Evolutionary conservation across 1,140 invertebrate genomes (phyloP), one percentile per base, ranked within the genome.

Genomic region (Pollicipes pollicipes): DNA sequence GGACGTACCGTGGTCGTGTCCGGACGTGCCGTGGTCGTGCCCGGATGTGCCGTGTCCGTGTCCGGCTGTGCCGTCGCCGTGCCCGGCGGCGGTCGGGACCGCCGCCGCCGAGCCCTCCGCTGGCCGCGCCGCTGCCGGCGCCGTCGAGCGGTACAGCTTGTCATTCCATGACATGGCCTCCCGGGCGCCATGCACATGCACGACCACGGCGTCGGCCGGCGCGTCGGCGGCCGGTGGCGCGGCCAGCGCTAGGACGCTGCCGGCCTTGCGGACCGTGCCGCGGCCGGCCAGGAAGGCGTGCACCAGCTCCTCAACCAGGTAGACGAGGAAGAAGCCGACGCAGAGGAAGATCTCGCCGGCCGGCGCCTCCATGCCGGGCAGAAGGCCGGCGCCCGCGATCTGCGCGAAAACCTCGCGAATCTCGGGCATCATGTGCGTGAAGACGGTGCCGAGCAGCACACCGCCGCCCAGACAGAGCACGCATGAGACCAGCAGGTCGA

Each of bases 391-490:
- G 27, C 27, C 10, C n/a, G 10, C 28, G 28, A 28, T 29, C 28
- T 58, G n/a, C 24, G 3, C 21, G n/a, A 71, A 71, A 8, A 30
- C 75, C 67, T 75, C 79, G 71, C 78, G 77, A 21, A 88, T 85
- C 80, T 93, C 91, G 27, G 90, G 90, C 66, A 93, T 79, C 79
- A 93, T 88, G 78, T 93, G 90, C 3, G 90, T 80, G 31, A 91
- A 77, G 30, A 88, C 86, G 1, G 91, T 93, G 0, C 88, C 88
- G 27, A 94, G 77, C 37, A 94, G 83, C 16, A 94, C 89, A 0
- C 91, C 91, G 8, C 87, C 90, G 30, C 90, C 90, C 72, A 90
- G 90, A 75, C 89, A 91, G 0, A 91, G 82, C 13, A 90, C 77
- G 29, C n/a, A 66, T n/a, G 64, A 66, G 27, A 66, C 10, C 64